Evolutionary conservation across 2,797 vertebrate species (phyloP), one percentile per base, ranked within the genome.

Genomic region (Pitangus sulphuratus): DNA sequence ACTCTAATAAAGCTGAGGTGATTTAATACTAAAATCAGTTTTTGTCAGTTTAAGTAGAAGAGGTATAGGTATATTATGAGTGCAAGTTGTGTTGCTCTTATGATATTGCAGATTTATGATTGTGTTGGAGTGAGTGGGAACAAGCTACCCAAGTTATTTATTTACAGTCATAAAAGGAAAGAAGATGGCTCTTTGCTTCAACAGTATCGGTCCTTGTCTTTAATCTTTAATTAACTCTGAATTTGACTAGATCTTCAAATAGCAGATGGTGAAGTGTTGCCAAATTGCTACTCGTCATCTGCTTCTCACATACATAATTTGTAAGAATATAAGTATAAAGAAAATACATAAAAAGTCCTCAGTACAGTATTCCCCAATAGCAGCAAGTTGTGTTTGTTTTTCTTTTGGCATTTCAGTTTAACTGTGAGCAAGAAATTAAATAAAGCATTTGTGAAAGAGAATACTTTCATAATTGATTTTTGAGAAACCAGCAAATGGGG

Each of bases 211-310:
- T 91, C 81, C 45, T 57, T 93, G 70, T 81, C 75, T 96, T 96
- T 92, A 95, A 79, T 97, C 95, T 95, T 95, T 94, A 95, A 94
- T 94, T 95, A 96, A 96, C 53, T 58, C 78, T 89, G 94, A 91
- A 88, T 95, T 96, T 95, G 74, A 95, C 90, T 82, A 77, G 85
- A 82, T 94, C 56, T 95, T 79, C 94, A 93, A 96, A 95, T 94
- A 97, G 62, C 94, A 97, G 93, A 96, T 96, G 95, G 93, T 89
- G 74, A 94, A 95, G 70, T 70, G 87, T 68, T 96, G 84, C 89
- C 92, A 97, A 96, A 88, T 81, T 95, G 88, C 84, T 18, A 44
- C 64, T 96, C 31, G 48, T 97, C 93, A 92, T 92, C 94, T 97
- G 87, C 80, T 95, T 95, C 89, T 97, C 75, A 74, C 74, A 75